Conservation (phyloP, 2,113 vertebrate genomes). For the Nyctereutes procyonoides region DNA sequence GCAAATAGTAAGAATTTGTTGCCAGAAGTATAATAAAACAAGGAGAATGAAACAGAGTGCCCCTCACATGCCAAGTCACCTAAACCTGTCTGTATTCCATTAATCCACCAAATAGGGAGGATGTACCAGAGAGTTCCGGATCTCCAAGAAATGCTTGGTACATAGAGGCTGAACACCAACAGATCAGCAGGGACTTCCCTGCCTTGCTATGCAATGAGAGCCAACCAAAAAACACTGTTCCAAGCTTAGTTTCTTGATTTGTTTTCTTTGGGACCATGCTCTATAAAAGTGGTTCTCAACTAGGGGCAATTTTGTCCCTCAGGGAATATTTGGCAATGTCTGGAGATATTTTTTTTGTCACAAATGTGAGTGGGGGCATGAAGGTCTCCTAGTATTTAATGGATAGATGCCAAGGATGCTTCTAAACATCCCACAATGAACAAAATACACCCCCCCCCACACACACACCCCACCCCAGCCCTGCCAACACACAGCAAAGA, state of each 20-base stretch:
- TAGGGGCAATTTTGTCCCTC: neutral
- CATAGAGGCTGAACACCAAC: neutral
- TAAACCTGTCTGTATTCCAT: constrained; percentile 50
- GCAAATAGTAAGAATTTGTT: constrained; percentile 20
- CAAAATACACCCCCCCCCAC: neutral
- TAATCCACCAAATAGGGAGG: constrained; percentile 50
- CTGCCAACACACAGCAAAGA: neutral
- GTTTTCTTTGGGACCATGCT: neutral
- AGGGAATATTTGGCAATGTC: neutral
- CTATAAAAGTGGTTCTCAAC: neutral
- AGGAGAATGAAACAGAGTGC: constrained; percentile 58
- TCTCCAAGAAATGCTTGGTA: neutral
- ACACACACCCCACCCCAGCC: neutral
- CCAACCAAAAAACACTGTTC: neutral
- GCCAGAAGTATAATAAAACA: constrained; percentile 62
- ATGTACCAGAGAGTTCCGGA: neutral
- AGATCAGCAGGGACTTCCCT: neutral
- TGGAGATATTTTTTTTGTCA: neutral
- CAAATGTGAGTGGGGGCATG: neutral
- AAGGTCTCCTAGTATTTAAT: neutral
- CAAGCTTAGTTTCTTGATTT: neutral
- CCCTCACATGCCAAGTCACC: constrained; percentile 42
- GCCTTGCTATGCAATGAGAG: neutral
- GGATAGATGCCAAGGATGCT: neutral
- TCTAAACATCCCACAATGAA: neutral